Conservation (phyloP, 2,888 invertebrate species). For the Cheilosia vulpina region DNA sequence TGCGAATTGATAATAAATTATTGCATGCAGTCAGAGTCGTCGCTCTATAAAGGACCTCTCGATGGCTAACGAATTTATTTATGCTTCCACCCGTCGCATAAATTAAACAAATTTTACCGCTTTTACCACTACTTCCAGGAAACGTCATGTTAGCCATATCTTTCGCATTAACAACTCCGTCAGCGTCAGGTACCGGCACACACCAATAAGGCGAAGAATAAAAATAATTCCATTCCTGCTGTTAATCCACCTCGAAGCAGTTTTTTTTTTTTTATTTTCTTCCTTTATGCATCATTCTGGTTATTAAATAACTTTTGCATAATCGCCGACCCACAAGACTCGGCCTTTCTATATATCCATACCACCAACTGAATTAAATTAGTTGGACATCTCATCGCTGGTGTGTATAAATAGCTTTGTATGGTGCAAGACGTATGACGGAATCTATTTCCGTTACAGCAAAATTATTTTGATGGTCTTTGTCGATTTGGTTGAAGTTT, state of each 20-base stretch:
- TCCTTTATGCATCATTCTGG: not conserved
- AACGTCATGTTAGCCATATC: conserved; percentile 23
- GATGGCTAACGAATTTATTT: conserved; percentile 3
- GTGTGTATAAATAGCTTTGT: conserved; percentile 50
- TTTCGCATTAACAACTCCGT: conserved; percentile 38
- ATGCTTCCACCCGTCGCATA: conserved; percentile 34
- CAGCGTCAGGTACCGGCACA: conserved; percentile 14
- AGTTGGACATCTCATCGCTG: conserved; percentile 1
- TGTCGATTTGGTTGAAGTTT: conserved; percentile 4
- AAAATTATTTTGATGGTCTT: conserved; percentile 62
- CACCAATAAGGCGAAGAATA: not conserved
- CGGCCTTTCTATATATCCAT: conserved; percentile 9
- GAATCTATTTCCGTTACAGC: conserved; percentile 70
- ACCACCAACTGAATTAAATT: conserved; percentile 20
- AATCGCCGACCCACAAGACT: conserved; percentile 44
- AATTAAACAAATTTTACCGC: conserved; percentile 26
- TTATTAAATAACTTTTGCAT: conserved; percentile 57
- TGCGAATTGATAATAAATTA: conserved; percentile 24
- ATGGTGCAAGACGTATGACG: conserved; percentile 59
- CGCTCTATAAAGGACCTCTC: conserved; percentile 8
- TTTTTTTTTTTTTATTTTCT: not conserved
- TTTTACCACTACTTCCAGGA: conserved; percentile 44
- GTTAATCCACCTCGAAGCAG: not conserved
- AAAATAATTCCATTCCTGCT: not conserved
- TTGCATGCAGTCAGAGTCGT: too few species aligned